Conservation (phyloP, 2,797 vertebrate genomes). For the Diceros bicornis region DNA sequence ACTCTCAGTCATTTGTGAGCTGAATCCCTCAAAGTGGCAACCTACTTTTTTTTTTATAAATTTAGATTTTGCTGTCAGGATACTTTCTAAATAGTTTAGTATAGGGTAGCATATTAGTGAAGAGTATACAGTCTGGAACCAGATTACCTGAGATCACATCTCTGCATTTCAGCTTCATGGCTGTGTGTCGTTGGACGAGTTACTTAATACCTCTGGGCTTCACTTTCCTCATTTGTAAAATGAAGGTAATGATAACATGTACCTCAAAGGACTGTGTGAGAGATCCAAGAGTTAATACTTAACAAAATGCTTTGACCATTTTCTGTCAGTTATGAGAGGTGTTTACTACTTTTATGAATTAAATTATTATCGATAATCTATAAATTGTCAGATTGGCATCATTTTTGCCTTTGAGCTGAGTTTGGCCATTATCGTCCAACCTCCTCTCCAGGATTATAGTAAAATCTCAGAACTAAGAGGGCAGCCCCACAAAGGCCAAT, state of each 20-base stretch:
- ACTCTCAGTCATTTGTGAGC: background rate
- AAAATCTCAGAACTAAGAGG: background rate
- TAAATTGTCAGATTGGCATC: background rate
- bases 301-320: background rate
- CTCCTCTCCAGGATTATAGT: background rate
- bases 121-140: background rate
- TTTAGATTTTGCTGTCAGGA: constrained; percentile 53
- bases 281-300: background rate
- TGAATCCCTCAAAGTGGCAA: background rate
- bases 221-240: constrained; percentile 25
- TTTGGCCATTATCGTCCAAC: background rate
- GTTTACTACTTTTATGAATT: constrained; percentile 28
- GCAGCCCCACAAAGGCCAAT: background rate
- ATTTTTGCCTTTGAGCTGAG: background rate
- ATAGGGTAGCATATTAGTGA: background rate
- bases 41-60: background rate
- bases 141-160: background rate
- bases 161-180: background rate
- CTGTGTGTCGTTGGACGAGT: background rate
- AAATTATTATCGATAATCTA: background rate
- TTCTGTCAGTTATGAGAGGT: background rate
- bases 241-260: background rate
- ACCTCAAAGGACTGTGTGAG: background rate
- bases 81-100: constrained; percentile 9
- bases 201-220: background rate